These are phyloP conservation scores for Melikaiella ostensackeni DNA, from an alignment of 2,888 invertebrate species.

Conservation along the genomic window DNA sequence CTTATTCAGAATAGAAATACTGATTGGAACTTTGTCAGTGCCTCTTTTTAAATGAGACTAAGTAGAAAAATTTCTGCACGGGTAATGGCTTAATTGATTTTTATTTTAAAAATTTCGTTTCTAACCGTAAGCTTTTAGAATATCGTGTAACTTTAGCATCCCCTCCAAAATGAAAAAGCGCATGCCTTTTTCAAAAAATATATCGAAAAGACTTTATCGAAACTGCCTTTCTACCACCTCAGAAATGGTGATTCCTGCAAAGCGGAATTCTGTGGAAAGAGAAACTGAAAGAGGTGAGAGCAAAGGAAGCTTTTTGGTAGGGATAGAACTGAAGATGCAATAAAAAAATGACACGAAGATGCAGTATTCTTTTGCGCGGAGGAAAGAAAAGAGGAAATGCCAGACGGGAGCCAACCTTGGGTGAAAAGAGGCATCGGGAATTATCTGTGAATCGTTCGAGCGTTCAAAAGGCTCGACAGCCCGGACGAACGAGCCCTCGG, in stretches of 20 bases:
- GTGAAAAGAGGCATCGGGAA: constrained; percentile 70
- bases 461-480: constrained; percentile 70
- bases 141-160: no score
- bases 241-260: not conserved
- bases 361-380: constrained; percentile 47
- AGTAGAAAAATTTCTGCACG: no score
- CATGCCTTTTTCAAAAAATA: not conserved
- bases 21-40: no score
- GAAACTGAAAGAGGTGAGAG: not conserved
- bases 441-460: constrained; percentile 72
- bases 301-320: constrained; percentile 12
- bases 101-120: no score
- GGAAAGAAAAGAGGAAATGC: constrained; percentile 48
- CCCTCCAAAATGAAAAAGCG: not conserved
- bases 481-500: constrained; percentile 66
- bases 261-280: not conserved
- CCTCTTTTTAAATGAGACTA: no score
- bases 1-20: no score
- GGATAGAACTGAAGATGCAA: constrained; percentile 41
- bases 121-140: no score
- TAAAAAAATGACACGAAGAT: constrained; percentile 45
- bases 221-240: not conserved
- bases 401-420: constrained; percentile 53
- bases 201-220: not conserved
- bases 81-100: no score